A percentile compares a stretch with the other conserved stretches of the same genome.
Evolutionary conservation across 2,797 vertebrate genomes (phyloP).

Genomic region (Enteromius treurensis): DNA sequence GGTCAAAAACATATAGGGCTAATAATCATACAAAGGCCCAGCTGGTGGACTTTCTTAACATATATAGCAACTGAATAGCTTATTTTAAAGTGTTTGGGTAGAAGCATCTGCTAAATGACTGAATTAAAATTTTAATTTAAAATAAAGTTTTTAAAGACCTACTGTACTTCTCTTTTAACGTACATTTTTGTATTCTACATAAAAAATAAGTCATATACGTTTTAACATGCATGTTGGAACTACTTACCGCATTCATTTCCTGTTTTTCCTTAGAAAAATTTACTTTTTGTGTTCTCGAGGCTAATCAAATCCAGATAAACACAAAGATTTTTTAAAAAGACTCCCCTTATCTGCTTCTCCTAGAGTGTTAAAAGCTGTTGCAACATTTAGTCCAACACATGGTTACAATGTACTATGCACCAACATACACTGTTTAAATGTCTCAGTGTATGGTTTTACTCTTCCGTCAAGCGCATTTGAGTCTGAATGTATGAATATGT

Average conservation of each 20-base stretch:
- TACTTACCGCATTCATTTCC: not conserved
- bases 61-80: not conserved
- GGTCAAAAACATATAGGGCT: slow-evolving; percentile 59
- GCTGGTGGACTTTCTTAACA: slow-evolving; percentile 4
- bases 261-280: not conserved
- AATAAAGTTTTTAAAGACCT: not conserved
- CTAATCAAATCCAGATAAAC: slow-evolving; percentile 13
- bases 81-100: not conserved
- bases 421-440: not conserved
- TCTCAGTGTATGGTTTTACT: slow-evolving; percentile 1
- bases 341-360: slow-evolving; percentile 7
- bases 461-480: not conserved
- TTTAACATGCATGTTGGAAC: not conserved
- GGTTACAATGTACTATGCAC: slow-evolving; percentile 19
- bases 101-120: no score
- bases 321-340: not conserved
- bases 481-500: not conserved
- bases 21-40: slow-evolving; percentile 47
- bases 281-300: not conserved
- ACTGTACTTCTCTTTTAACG: not conserved
- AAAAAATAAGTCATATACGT: not conserved
- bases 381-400: slow-evolving; percentile 19
- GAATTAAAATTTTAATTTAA: no score
- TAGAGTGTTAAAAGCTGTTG: slow-evolving; percentile 28
- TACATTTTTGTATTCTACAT: not conserved